A percentile compares a stretch with the other conserved stretches of the same genome.
phyloP scores from a whole-genome alignment of 1,140 invertebrate genomes.

The Charaxes varanes region DNA sequence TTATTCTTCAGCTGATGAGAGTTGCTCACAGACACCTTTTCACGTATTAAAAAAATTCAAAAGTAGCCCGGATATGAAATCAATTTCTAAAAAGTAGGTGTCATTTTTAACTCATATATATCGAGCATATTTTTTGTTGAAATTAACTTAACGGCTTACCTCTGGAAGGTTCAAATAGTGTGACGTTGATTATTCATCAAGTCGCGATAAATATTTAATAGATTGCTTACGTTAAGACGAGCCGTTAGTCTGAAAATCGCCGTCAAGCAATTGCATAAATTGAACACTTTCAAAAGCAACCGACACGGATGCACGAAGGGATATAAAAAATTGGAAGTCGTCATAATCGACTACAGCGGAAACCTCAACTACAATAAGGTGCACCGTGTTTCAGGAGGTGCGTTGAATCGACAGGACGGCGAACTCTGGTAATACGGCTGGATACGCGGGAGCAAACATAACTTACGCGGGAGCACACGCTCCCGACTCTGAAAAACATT shows the following conservation, averaged over 20 bases:
- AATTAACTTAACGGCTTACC: too few species aligned
- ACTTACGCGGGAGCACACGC: conserved; percentile 54
- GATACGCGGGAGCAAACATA: conserved; percentile 50
- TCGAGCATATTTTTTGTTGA: background rate
- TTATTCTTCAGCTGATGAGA: conserved; percentile 47
- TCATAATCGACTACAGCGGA: conserved; percentile 5
- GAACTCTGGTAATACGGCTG: conserved; percentile 60
- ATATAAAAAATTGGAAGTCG: conserved; percentile 7
- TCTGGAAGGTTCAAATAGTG: too few species aligned
- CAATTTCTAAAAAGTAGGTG: too few species aligned
- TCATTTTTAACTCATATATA: too few species aligned
- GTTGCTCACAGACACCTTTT: conserved; percentile 12
- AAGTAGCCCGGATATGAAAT: conserved; percentile 1
- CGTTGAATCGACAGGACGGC: conserved; percentile 61
- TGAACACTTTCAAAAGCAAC: conserved; percentile 11
- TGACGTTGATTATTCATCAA: conserved; percentile 11
- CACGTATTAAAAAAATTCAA: conserved; percentile 6
- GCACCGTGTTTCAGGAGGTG: conserved; percentile 63
- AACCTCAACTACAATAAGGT: conserved; percentile 37
- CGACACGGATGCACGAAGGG: conserved; percentile 6
- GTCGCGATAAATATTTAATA: conserved; percentile 44
- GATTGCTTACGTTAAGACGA: conserved; percentile 44
- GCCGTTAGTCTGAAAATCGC: conserved; percentile 33
- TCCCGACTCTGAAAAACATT: conserved; percentile 57
- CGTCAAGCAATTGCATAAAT: conserved; percentile 41